Base-by-base conservation (phyloP, 2,888 invertebrate genomes). In the Xylocampa areola region DNA sequence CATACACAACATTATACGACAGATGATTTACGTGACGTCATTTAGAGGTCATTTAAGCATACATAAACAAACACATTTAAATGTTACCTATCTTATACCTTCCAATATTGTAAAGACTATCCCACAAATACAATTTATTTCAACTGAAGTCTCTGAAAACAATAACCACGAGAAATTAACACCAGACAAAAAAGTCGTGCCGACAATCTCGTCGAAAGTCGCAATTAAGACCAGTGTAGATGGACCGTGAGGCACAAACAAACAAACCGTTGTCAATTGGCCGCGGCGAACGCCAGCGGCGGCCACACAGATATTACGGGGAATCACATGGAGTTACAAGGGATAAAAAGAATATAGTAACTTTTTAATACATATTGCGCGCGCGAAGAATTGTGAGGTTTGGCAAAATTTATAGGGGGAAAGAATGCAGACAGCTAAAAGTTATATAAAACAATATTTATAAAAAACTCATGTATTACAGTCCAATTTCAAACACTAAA, bases 161-260 rank as follows among this genome's bases (percentile, higher is more conserved):
- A 45, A 33, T 61, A 48, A 36, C n/a, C 25, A 40, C 27, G 6
- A 32, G 36, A 54, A 61, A 53, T 40, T 11, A 30, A 35, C 43
- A 17, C 4, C 35, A 0, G 6, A 25, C 13, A 43, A 69, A 55
- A 54, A 69, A 68, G 55, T 30, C 29, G 44, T 37, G 57, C 6
- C 55, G 49, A 45, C 70, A 50, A 69, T 69, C 49, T 81, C 83
- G 86, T 82, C 70, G 86, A 86, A 83, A 86, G 80, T 80, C 55
- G 85, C 82, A 89, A 89, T 90, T 90, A 90, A 86, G 80, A 80
- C 67, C 73, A 73, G 80, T 76, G 74, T 79, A 84, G 81, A 90
- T 86, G 89, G 70, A 39, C 65, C 74, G 70, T 70, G 57, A 36
- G 36, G 17, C 30, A 60, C 58, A 86, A 86, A 86, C 82, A 85